A percentile compares a stretch with the other conserved stretches of the same genome.
These are phyloP conservation scores for Chunga burmeisteri DNA, from an alignment of 2,113 vertebrate species.

Conservation along the genomic window DNA sequence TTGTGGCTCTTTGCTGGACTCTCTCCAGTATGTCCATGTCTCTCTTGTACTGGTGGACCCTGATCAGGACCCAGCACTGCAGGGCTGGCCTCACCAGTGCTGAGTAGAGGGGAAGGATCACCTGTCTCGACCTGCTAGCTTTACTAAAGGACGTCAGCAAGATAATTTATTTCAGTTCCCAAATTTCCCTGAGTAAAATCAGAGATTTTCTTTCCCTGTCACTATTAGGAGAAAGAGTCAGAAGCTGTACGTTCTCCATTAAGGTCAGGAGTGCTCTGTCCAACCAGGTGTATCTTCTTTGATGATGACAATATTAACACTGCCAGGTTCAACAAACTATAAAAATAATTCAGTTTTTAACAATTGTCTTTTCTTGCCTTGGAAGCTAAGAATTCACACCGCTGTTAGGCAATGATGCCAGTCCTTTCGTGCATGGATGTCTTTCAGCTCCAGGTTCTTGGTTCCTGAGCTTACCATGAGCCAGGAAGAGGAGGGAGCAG, in stretches of 20 bases:
- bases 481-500: background rate
- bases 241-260: background rate
- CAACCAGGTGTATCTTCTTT: background rate
- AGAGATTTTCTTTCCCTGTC: background rate
- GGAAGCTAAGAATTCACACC: background rate
- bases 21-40: background rate
- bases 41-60: background rate
- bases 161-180: background rate
- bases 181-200: background rate
- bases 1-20: background rate
- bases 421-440: background rate
- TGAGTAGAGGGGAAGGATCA: background rate
- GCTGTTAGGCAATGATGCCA: background rate
- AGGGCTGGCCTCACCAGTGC: background rate
- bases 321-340: background rate
- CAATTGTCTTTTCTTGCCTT: background rate
- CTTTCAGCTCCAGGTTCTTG: background rate
- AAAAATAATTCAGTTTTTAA: background rate
- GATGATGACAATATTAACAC: background rate
- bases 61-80: background rate
- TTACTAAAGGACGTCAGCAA: background rate
- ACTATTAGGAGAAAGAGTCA: background rate
- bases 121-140: background rate
- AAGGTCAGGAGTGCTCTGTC: background rate
- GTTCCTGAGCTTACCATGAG: constrained; percentile 1